A percentile compares a stretch with the other conserved stretches of the same genome.
Evolutionary conservation across 2,113 vertebrate genomes (phyloP).

Genomic region (Nycticebus coucang): DNA sequence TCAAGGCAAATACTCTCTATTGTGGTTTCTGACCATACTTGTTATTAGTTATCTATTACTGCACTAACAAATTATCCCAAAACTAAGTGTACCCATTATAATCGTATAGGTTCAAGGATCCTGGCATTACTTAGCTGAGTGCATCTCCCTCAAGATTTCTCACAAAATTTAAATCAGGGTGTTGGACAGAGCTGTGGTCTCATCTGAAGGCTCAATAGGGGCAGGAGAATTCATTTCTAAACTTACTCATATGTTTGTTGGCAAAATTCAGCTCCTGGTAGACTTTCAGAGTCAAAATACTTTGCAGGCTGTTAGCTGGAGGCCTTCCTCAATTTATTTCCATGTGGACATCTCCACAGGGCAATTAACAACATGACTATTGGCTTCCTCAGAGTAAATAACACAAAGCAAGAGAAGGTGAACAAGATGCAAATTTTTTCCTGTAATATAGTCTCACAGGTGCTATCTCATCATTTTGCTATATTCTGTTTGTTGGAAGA

Average conservation of each 20-base stretch:
- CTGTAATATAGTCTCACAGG: neutral
- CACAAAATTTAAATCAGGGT: neutral
- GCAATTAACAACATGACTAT: neutral
- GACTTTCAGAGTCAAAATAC: neutral
- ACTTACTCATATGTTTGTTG: neutral
- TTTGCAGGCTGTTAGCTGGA: neutral
- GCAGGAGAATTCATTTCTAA: neutral
- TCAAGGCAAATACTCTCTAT: neutral
- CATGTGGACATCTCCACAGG: neutral
- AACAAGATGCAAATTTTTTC: neutral
- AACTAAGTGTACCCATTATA: neutral
- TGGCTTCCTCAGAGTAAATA: neutral
- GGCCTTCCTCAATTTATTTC: neutral
- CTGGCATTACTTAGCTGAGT: no score
- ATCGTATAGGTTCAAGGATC: neutral
- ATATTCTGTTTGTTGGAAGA: neutral
- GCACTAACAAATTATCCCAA: neutral
- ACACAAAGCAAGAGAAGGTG: neutral
- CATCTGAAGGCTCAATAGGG: neutral
- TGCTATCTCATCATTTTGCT: neutral
- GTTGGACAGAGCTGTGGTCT: neutral
- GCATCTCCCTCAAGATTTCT: neutral
- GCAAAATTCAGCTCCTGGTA: neutral
- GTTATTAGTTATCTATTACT: neutral
- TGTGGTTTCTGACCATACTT: neutral